Percentiles rank a stretch among this genome's conserved stretches.
Conservation (phyloP, 2,113 vertebrate species). For the Puffinus mauretanicus region DNA sequence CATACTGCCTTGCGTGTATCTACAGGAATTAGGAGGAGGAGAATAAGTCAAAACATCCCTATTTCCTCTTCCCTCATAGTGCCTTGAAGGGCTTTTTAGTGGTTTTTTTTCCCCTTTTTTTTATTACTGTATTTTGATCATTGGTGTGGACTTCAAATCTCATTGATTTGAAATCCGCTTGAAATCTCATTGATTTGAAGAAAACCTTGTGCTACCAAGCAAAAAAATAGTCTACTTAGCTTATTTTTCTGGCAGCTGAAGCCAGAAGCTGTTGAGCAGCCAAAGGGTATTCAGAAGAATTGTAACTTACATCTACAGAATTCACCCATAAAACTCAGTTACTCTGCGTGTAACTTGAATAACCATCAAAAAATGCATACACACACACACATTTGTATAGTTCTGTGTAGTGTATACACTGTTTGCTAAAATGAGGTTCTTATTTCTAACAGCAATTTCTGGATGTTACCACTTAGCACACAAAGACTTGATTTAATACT, state of each 20-base stretch:
- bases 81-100: neutral
- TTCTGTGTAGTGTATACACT: neutral
- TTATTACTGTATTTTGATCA: neutral
- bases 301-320: neutral
- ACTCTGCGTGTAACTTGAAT: neutral
- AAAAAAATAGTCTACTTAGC: neutral
- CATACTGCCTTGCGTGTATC: neutral
- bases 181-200: neutral
- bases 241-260: neutral
- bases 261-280: neutral
- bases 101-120: no score
- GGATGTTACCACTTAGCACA: neutral
- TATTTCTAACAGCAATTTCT: neutral
- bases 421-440: neutral
- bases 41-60: neutral
- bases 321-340: neutral
- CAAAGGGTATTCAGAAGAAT: neutral
- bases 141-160: neutral
- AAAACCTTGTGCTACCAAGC: neutral
- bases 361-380: neutral
- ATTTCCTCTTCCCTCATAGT: neutral
- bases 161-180: neutral
- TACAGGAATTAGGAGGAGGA: neutral
- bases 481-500: neutral
- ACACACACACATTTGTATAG: fast-evolving